A percentile compares a stretch with the other conserved stretches of the same genome.
phyloP scores from a whole-genome alignment of 1,140 invertebrate genomes.

The Drosophila trapezifrons region DNA sequence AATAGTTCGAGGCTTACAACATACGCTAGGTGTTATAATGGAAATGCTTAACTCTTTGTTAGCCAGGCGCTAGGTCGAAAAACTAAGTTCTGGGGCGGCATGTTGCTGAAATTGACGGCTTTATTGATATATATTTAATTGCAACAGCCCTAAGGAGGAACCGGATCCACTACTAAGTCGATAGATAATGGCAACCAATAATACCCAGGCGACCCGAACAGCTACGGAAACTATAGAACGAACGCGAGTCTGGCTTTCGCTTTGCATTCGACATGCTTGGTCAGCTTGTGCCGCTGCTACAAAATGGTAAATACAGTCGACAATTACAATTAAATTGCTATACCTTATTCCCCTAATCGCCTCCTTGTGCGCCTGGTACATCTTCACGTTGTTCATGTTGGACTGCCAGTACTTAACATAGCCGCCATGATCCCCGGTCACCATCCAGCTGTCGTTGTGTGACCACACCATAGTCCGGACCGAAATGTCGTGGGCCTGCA shows the following conservation, averaged over 20 bases:
- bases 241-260: slow-evolving; percentile 21
- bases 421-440: slow-evolving; percentile 98
- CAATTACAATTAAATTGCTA: slow-evolving; percentile 84
- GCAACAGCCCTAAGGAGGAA: slow-evolving; percentile 57
- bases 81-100: slow-evolving; percentile 21
- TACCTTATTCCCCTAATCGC: slow-evolving; percentile 99
- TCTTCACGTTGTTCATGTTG: slow-evolving; percentile 99
- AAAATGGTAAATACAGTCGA: slow-evolving; percentile 70
- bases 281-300: slow-evolving; percentile 59
- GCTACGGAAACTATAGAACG: slow-evolving; percentile 7
- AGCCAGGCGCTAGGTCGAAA: slow-evolving; percentile 2
- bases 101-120: slow-evolving; percentile 63
- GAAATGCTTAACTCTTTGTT: not conserved
- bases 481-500: slow-evolving; percentile 98
- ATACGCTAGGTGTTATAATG: slow-evolving; percentile 13
- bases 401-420: slow-evolving; percentile 99
- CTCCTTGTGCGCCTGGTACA: slow-evolving; percentile 99
- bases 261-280: slow-evolving; percentile 27
- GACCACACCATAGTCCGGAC: slow-evolving; percentile 99
- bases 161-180: slow-evolving; percentile 23
- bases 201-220: slow-evolving; percentile 19
- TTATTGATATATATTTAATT: slow-evolving; percentile 52
- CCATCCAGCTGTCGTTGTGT: slow-evolving; percentile 99
- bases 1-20: slow-evolving; percentile 37
- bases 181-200: slow-evolving; percentile 4